Evolutionary conservation across 2,113 vertebrate species (phyloP).

Genomic region (Eupsittula cactorum): DNA sequence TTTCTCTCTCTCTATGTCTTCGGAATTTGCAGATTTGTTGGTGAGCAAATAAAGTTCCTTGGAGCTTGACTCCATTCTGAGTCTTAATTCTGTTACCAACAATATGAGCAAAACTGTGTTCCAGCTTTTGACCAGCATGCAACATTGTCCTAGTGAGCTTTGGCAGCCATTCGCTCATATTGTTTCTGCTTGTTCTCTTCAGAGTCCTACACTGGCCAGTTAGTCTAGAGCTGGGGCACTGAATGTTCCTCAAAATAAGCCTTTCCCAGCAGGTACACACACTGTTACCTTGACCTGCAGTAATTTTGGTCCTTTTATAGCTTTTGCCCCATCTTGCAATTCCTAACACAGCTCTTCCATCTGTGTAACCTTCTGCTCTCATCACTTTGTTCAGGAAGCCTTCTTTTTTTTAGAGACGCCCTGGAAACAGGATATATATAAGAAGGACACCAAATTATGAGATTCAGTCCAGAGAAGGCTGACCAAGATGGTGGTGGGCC

Average conservation of each 20-base stretch:
- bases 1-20: not conserved
- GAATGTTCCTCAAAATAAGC: not conserved
- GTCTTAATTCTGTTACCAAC: not conserved
- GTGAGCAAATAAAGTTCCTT: not conserved
- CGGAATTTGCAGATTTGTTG: not conserved
- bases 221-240: not conserved
- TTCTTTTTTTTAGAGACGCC: not conserved
- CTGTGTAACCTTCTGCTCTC: not conserved
- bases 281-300: not conserved
- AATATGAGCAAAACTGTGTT: not conserved
- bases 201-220: not conserved
- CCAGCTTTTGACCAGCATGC: not conserved
- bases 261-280: fast-evolving
- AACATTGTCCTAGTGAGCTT: not conserved
- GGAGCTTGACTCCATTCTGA: not conserved
- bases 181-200: not conserved
- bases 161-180: not conserved
- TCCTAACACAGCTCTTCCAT: not conserved
- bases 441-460: not conserved
- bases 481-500: not conserved
- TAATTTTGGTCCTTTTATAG: not conserved
- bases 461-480: not conserved
- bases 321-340: not conserved
- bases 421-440: not conserved
- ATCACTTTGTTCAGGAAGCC: not conserved